Base-by-base conservation (phyloP, 2,888 invertebrate species). In the Dermolepida albohirtum region DNA sequence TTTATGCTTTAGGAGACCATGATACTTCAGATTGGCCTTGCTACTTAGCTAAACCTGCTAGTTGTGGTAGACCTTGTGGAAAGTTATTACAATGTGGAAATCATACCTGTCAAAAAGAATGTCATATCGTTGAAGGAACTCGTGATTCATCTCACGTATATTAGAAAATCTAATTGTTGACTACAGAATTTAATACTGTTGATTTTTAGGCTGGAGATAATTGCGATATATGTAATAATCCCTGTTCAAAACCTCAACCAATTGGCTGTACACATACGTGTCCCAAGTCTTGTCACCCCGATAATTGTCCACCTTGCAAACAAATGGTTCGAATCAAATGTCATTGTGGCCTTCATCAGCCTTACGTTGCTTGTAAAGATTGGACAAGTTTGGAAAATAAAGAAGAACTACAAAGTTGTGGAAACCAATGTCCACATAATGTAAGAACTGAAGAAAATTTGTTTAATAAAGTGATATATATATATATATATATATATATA, bases 401-500 rank as follows among this genome's bases (percentile, higher is more conserved):
- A 81, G 85, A 41, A 54, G 79, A 80, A 71, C 76, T 83, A 69
- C 81, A 80, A 50, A 83, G 84, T 66, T 97, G 97, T 80, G 92
- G 92, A 43, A 93, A 94, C 80, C 93, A 92, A 71, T 97, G 97
- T 78, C 92, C 95, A 0, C 93, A 91, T 84, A 90, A 87, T 83
- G 92, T 92, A 81, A 83, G 86, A 81, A 34, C 34, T 5, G 2
- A 34, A 2, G 8, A 34, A 34, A 34, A 34, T 8, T 34, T 8
- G 6, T 34, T 34, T 6, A 34, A 34, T 34, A 34, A 34, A 34
- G 34, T 34, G 6, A 5, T 34, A 34, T 22, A 34, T 34, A 6
- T 34, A 5, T 10, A n/a, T n/a, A n/a, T n/a, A n/a, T n/a, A n/a
- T n/a, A 64, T 54, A 27, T 12, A 10, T 54, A 64, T 65, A 16